Evolutionary conservation across 2,113 vertebrate genomes (phyloP), one percentile per base, ranked within the genome.

Genomic region (Cyanistes caeruleus): DNA sequence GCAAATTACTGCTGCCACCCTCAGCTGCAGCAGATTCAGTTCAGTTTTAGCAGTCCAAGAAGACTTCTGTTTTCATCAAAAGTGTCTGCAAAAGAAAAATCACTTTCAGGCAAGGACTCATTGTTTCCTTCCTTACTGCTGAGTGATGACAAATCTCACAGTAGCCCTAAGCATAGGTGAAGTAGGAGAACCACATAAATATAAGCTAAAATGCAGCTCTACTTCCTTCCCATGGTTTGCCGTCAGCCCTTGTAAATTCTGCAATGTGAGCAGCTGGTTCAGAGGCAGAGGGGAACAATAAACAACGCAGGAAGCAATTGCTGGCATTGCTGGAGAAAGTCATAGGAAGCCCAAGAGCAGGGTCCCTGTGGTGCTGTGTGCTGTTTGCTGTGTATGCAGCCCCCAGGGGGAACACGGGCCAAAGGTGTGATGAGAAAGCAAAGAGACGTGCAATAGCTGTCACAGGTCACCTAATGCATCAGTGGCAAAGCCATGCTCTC

Each of bases 91-190:
- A 65, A 80, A 94, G 52, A 92, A 88, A 97, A 97, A 80, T 24
- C 7, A 1, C 39, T 92, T 85, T 95, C 85, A 88, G 75, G 46
- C 79, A 73, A 85, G 51, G 37, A 62, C 28, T 80, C 72, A 35
- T 83, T 73, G 51, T 72, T 95, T 95, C 93, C 81, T 95, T 95
- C 93, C 84, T 91, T 96, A 91, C 62, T 14, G 22, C 84, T 82
- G 89, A 82, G 89, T 15, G 60, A 56, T 76, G 93, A 84, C 49
- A 94, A 89, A 94, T 44, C 56, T 91, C 4, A 1, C 70, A 91
- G 91, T 84, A 96, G 62, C 28, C 44, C 17, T 31, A 33, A 77
- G 79, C 43, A 79, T 53, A 89, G 91, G 86, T 91, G 37, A 63
- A 87, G 91, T 25, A 64, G 56, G 19, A 93, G 87, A 95, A 64